phyloP scores from a whole-genome alignment of 2,797 vertebrate genomes.

The Danio choprae region DNA sequence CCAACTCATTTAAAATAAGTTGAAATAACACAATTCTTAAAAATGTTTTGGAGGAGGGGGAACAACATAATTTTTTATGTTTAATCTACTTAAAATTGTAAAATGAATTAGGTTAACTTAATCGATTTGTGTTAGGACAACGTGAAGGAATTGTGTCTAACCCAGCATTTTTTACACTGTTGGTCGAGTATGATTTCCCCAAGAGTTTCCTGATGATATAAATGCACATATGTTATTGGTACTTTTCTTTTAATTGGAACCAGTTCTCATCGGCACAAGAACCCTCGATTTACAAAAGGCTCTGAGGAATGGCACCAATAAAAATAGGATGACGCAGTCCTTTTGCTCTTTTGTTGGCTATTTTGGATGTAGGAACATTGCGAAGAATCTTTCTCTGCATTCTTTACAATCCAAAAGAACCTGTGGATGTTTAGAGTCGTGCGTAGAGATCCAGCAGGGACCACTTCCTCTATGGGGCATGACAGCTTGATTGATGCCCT shows the following conservation, averaged over 20 bases:
- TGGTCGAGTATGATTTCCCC: background rate
- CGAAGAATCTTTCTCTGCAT: constrained; percentile 11
- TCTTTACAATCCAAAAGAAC: constrained; percentile 22
- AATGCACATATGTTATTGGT: constrained; percentile 18
- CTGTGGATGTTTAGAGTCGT: constrained; percentile 18
- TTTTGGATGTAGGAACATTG: constrained; percentile 27
- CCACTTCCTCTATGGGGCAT: constrained; percentile 35
- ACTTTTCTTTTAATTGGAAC: constrained; percentile 10
- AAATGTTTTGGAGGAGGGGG: no score
- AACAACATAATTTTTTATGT: no score
- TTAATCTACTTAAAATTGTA: no score
- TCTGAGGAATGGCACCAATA: constrained; percentile 18
- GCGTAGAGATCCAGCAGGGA: constrained; percentile 38
- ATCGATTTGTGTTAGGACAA: no score
- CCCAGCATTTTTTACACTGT: no score
- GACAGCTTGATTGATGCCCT: constrained; percentile 47
- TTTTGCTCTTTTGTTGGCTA: constrained; percentile 4
- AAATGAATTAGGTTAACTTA: no score
- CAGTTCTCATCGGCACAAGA: constrained; percentile 6
- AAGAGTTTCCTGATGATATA: background rate
- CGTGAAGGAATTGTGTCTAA: no score
- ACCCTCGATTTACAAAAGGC: background rate
- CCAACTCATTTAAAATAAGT: no score
- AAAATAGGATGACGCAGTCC: background rate
- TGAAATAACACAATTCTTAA: no score